Evolutionary conservation across 1,140 invertebrate species (phyloP).

Genomic region (Eurosta solidaginis): DNA sequence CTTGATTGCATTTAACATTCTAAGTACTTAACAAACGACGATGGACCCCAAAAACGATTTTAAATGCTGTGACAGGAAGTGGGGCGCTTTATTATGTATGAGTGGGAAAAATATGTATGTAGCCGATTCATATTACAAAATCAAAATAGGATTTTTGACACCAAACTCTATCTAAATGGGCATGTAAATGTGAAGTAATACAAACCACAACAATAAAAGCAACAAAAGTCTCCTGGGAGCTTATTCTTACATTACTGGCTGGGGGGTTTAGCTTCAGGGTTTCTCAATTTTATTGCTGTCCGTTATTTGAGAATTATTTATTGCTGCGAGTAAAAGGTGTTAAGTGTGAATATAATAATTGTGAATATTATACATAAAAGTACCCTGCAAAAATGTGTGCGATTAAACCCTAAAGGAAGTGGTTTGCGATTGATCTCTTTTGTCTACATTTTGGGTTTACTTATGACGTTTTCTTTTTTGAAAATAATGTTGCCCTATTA

Average conservation of each 20-base stretch:
- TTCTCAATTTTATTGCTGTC: not conserved
- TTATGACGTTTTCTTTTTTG: too few species aligned
- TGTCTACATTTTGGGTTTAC: too few species aligned
- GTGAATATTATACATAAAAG: not conserved
- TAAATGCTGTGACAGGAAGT: not conserved
- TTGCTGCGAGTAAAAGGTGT: not conserved
- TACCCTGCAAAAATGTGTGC: too few species aligned
- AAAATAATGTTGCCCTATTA: too few species aligned
- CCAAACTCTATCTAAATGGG: not conserved
- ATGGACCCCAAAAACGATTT: not conserved
- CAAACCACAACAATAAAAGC: too few species aligned
- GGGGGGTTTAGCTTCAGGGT: not conserved
- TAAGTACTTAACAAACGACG: not conserved
- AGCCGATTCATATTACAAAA: not conserved
- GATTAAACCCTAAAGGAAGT: too few species aligned
- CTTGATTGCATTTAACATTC: not conserved
- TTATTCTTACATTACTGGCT: not conserved
- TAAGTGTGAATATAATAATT: slow-evolving; percentile 21
- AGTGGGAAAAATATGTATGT: not conserved
- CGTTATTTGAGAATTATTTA: slow-evolving; percentile 23
- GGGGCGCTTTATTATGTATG: too few species aligned
- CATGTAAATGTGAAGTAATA: too few species aligned
- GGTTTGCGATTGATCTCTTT: too few species aligned
- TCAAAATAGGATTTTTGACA: not conserved
- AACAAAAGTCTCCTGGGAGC: too few species aligned